phyloP scores from a whole-genome alignment of 2,797 vertebrate genomes.

The Sternotherus odoratus region DNA sequence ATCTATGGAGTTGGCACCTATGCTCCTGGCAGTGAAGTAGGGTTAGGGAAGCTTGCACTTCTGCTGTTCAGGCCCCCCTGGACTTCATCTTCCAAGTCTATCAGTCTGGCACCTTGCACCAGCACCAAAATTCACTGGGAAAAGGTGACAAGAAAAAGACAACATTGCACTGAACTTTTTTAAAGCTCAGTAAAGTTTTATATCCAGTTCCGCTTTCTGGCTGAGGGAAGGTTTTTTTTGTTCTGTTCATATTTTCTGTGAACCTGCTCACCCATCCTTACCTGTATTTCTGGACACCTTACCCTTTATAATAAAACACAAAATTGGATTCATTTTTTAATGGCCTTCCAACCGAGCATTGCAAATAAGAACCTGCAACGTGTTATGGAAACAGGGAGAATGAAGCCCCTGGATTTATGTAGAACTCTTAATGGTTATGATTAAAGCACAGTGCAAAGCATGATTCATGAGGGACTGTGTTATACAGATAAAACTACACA shows the following conservation, averaged over 20 bases:
- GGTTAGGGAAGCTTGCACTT: not conserved
- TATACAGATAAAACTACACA: too few species aligned
- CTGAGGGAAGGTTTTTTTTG: not conserved
- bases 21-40: too few species aligned
- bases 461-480: not conserved
- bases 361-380: not conserved
- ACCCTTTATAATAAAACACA: not conserved
- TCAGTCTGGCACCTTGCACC: not conserved
- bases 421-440: not conserved
- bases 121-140: not conserved
- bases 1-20: too few species aligned
- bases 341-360: not conserved
- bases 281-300: constrained; percentile 50
- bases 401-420: not conserved
- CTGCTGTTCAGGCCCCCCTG: not conserved
- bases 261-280: not conserved
- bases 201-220: not conserved
- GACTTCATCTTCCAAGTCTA: not conserved
- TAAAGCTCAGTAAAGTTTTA: not conserved
- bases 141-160: not conserved
- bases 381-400: constrained; percentile 53
- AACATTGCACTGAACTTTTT: not conserved
- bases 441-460: accelerated
- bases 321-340: not conserved
- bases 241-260: not conserved